Percentiles rank a stretch among this genome's conserved stretches.
Conservation (phyloP, 2,888 invertebrate genomes). For the Amphipyra berbera region DNA sequence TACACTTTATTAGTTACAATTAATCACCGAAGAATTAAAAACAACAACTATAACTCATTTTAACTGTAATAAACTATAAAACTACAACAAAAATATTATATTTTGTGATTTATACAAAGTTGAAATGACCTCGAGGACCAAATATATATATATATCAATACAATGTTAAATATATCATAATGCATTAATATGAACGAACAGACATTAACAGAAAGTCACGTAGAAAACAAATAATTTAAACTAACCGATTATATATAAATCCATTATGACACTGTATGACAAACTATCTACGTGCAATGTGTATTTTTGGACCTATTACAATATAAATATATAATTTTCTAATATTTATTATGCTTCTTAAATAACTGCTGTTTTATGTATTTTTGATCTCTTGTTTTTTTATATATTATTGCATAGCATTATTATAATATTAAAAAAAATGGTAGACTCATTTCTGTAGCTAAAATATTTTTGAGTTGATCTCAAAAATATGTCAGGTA, state of each 20-base stretch:
- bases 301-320: slow-evolving; percentile 59
- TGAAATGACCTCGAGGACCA: slow-evolving; percentile 46
- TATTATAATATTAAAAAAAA: not conserved
- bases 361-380: slow-evolving; percentile 23
- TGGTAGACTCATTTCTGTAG: not conserved
- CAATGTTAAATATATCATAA: slow-evolving; percentile 54
- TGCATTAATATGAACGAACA: slow-evolving; percentile 63
- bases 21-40: slow-evolving; percentile 55
- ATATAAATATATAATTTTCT: slow-evolving; percentile 18
- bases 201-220: slow-evolving; percentile 79
- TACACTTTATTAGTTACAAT: slow-evolving; percentile 43
- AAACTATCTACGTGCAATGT: slow-evolving; percentile 58
- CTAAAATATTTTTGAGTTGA: too few relatives aligned
- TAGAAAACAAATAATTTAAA: slow-evolving; percentile 77
- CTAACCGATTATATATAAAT: slow-evolving; percentile 71
- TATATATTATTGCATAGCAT: not conserved
- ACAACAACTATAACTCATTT: slow-evolving; percentile 46
- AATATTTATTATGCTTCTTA: slow-evolving; percentile 7
- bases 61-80: slow-evolving; percentile 42
- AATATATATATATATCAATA: slow-evolving; percentile 55
- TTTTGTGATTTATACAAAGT: slow-evolving; percentile 51
- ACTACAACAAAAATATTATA: slow-evolving; percentile 28
- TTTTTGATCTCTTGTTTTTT: slow-evolving; percentile 31
- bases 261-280: slow-evolving; percentile 76
- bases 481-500: too few relatives aligned